A percentile compares a stretch with the other conserved stretches of the same genome.
Conservation (phyloP, 2,888 invertebrate species). For the Ditylenchus weischeri region DNA sequence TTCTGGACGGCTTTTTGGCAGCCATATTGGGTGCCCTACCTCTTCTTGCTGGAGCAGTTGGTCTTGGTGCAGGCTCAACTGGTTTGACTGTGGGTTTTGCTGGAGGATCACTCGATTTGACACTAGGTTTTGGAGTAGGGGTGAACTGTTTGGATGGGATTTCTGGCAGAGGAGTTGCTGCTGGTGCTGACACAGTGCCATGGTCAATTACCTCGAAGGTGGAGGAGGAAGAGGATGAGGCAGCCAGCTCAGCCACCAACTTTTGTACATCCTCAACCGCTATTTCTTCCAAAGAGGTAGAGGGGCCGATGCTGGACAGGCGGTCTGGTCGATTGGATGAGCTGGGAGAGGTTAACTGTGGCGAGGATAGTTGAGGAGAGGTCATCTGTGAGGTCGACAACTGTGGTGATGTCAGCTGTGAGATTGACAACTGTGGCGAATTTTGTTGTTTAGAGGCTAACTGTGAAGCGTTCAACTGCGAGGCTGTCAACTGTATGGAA, state of each 20-base stretch:
- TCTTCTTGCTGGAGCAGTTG: not conserved
- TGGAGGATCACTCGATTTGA: not conserved
- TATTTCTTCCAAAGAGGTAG: not conserved
- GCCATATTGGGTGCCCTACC: not conserved
- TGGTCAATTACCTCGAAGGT: conserved; percentile 9
- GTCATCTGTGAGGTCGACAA: no score
- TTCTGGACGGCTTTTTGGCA: conserved; percentile 1
- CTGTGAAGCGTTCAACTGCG: no score
- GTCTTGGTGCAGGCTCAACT: not conserved
- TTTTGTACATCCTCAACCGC: conserved; percentile 14
- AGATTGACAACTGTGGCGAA: no score
- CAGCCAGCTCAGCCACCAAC: conserved; percentile 7
- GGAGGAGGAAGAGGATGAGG: not conserved
- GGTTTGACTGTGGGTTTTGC: conserved; percentile 3
- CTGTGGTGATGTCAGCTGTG: no score
- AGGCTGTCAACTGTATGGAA: no score
- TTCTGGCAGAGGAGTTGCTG: not conserved
- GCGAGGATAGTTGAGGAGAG: no score
- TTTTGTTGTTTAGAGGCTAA: no score
- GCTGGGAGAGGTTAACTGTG: no score
- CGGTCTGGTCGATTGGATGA: no score
- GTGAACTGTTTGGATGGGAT: not conserved
- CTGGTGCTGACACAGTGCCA: not conserved
- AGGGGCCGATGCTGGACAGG: no score
- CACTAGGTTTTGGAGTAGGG: not conserved